Base-by-base conservation (phyloP, 2,113 vertebrate species). In the Dunckerocampus dactyliophorus region DNA sequence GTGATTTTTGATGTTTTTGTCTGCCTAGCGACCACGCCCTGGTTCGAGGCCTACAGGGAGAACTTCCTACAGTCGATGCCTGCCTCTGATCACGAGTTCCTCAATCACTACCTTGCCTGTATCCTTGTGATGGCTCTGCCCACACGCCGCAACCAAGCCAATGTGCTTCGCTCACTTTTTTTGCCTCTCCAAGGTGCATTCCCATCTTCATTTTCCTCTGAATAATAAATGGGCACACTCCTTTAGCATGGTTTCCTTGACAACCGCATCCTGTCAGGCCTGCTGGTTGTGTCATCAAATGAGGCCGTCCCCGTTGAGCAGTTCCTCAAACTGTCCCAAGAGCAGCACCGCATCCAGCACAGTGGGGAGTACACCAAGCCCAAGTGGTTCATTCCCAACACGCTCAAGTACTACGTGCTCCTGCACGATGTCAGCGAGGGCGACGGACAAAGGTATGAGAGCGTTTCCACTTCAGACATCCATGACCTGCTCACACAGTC, bases 321-420 rank as follows among this genome's bases (percentile, higher is more conserved):
- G 76, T 98, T 99, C 69, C 90, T 94, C 68, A 96, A 95, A 83
- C 88, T 99, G 57, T 99, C 97, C 14, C 95, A 98, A 82, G 97
- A 99, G 48, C 97, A 99, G 62, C 95, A 99, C 90, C 89, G 93
- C 76, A 92, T 98, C 83, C 97, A 99, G 79, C 97, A 99, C 83
- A 96, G 92, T 58, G 96, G 82, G 76, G 97, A 99, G 53, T 96
- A 92, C 85, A 90, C 88, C 0, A 91, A 91, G 79, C 97, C 97
- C 28, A 98, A 96, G 59, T 99, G 97, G 97, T 98, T 98, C 78
- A 98, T 95, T 81, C 97, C 96, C 71, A 98, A 99, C 85, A 99
- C 97, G 0, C 93, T 99, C 37, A 99, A 99, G 80, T 98, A 99
- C 81, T 98, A 98, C 1, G 95, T 99, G 50, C 82, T 99, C 39